Percentiles rank a stretch among this genome's conserved stretches.
Evolutionary conservation across 2,797 vertebrate species (phyloP).

Genomic region (Falco cherrug): DNA sequence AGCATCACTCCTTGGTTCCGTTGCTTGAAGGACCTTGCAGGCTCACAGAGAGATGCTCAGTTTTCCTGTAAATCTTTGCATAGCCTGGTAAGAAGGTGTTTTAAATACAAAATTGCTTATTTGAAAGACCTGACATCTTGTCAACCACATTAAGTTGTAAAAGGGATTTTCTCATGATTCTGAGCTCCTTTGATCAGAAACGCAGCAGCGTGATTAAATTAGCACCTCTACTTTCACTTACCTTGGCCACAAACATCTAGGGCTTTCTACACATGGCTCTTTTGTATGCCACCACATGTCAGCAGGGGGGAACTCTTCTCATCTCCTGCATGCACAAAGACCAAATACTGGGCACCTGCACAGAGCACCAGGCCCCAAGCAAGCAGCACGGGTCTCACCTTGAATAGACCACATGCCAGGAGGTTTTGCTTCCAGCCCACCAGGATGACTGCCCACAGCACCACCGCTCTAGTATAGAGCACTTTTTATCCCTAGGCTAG

Average conservation of each 20-base stretch:
- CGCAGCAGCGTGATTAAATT: not conserved
- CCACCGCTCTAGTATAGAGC: not conserved
- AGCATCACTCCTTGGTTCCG: not conserved
- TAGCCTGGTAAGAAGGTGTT: not conserved
- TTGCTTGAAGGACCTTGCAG: not conserved
- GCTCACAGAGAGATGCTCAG: not conserved
- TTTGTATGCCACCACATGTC: not conserved
- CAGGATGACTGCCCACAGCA: not conserved
- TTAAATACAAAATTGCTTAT: not conserved
- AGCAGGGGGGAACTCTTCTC: not conserved
- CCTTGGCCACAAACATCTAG: not conserved
- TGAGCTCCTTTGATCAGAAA: not conserved
- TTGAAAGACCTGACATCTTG: not conserved
- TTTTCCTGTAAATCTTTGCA: not conserved
- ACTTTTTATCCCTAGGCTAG: not conserved
- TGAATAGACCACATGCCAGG: accelerated
- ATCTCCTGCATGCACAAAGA: not conserved
- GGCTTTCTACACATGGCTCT: not conserved
- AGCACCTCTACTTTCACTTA: not conserved
- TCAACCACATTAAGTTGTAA: not conserved
- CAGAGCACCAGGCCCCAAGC: not conserved
- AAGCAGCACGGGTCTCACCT: not conserved
- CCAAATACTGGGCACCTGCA: not conserved
- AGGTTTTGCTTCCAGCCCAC: not conserved
- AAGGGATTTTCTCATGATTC: not conserved